Percentiles rank a stretch among this genome's conserved stretches.
These are phyloP conservation scores for Xylota segnis DNA, from an alignment of 2,888 invertebrate genomes.

Conservation along the genomic window DNA sequence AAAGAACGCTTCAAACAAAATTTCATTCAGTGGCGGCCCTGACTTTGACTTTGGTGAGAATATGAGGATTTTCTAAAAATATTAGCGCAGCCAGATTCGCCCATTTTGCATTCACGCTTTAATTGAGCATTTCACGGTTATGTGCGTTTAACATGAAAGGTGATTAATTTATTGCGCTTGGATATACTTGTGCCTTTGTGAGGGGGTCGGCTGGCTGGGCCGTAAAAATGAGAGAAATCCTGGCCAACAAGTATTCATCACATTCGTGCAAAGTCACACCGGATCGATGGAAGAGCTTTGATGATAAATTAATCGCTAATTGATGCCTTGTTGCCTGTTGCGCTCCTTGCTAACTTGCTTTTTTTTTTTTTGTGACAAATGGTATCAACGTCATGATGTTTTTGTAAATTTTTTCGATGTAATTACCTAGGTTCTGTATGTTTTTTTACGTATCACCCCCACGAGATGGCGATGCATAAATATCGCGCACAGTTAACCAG, in stretches of 20 bases:
- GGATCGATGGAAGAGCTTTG: slow-evolving; percentile 22
- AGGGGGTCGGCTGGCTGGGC: background rate
- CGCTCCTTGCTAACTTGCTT: background rate
- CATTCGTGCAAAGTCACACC: background rate
- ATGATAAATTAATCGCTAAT: slow-evolving; percentile 39
- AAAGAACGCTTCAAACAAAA: slow-evolving; percentile 3
- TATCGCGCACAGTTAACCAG: background rate
- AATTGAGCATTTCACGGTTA: slow-evolving; percentile 71
- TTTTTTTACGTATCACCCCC: slow-evolving; percentile 10
- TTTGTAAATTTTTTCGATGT: slow-evolving; percentile 31
- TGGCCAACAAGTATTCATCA: slow-evolving; percentile 23
- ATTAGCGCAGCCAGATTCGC: slow-evolving; percentile 27
- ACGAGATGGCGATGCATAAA: slow-evolving; percentile 10
- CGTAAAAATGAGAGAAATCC: background rate
- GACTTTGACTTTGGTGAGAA: slow-evolving; percentile 62
- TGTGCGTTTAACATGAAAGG: slow-evolving; percentile 67
- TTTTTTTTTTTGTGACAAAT: slow-evolving; percentile 7
- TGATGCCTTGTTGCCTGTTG: background rate
- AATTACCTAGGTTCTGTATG: slow-evolving; percentile 9
- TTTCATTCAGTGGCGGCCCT: slow-evolving; percentile 36
- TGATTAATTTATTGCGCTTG: slow-evolving; percentile 70
- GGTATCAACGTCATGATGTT: slow-evolving; percentile 34
- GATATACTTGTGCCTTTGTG: slow-evolving; percentile 33
- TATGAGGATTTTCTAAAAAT: slow-evolving; percentile 52
- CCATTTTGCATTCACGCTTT: slow-evolving; percentile 70